Evolutionary conservation across 2,888 invertebrate species (phyloP), one percentile per base, ranked within the genome.

Genomic region (Plagodis dolabraria): DNA sequence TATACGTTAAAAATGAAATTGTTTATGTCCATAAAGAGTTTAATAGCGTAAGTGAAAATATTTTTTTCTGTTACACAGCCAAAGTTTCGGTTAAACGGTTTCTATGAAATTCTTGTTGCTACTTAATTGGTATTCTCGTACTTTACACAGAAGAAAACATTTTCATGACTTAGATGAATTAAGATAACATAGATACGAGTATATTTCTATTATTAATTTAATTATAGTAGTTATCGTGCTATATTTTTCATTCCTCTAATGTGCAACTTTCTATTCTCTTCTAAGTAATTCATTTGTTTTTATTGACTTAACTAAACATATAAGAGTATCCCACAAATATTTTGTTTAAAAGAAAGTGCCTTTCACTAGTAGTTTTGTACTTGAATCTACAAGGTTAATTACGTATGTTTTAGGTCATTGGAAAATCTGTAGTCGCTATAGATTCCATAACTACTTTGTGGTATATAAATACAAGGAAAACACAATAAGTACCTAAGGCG

Each of bases 1-100:
- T 80, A 84, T 84, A 86, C 70, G 85, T 87, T 88, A 81, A 82
- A 84, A 76, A 77, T 86, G 73, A 84, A 85, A 89, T 87, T 87
- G 87, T 91, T 90, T 89, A 87, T 85, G 78, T 78, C 72, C 86
- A 86, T 86, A 60, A 58, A 69, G 64, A 67, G 69, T 69, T 67
- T 67, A 67, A 64, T 84, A 86, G 85, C 82, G 82, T 85, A 81
- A 83, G 82, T 77, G 77, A 85, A 84, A 86, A 85, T 86, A 83
- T 83, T 76, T 71, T 71, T 78, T 80, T 75, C 48, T 75, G 78
- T 73, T 65, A 48, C 56, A 69, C 80, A 82, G 82, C 88, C 88
- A 89, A 88, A 89, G 87, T 74, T 79, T 71, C 65, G 68, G 69
- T 68, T 67, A 70, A 67, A 69, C 60, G 49, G 63, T 57, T 62